These are phyloP conservation scores for Toxonevra muliebris DNA, from an alignment of 2,888 invertebrate genomes.

Conservation along the genomic window DNA sequence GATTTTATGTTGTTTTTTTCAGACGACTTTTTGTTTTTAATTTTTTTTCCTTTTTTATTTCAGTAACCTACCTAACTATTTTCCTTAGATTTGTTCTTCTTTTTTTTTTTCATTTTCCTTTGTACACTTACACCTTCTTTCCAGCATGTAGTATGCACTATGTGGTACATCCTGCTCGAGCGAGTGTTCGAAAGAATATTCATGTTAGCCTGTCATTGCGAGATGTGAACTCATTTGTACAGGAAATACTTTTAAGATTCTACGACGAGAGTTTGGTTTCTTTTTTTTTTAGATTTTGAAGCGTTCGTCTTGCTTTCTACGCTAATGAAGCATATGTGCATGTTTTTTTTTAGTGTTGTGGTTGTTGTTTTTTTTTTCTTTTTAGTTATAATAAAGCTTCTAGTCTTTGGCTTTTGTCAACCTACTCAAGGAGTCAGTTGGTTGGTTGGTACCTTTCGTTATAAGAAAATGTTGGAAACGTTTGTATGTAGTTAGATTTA, in stretches of 20 bases:
- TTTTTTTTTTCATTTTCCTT: no score
- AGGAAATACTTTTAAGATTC: conserved; percentile 43
- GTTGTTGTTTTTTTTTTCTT: not conserved
- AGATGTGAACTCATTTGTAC: conserved; percentile 49
- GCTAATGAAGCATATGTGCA: not conserved
- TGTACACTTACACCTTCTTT: no score
- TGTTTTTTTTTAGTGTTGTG: no score
- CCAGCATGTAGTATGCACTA: no score
- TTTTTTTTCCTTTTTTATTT: no score
- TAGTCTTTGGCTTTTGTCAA: not conserved
- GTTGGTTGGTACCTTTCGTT: not conserved
- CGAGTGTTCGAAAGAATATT: conserved; percentile 10
- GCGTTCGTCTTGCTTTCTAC: not conserved
- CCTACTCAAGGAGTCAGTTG: not conserved
- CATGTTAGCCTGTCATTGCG: conserved; percentile 43
- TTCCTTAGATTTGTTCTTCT: no score
- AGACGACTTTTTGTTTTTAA: no score
- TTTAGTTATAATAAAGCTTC: not conserved
- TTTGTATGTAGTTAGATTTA: conserved; percentile 22
- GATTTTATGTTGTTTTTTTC: conserved; percentile 4
- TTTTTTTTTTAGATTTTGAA: not conserved
- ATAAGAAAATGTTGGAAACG: conserved; percentile 1
- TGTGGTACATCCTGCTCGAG: no score
- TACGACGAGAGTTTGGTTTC: not conserved
- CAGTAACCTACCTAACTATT: no score